Percentiles rank a stretch among this genome's conserved stretches.
These are phyloP conservation scores for Patella pellucida DNA, from an alignment of 2,888 invertebrate species.

Conservation along the genomic window DNA sequence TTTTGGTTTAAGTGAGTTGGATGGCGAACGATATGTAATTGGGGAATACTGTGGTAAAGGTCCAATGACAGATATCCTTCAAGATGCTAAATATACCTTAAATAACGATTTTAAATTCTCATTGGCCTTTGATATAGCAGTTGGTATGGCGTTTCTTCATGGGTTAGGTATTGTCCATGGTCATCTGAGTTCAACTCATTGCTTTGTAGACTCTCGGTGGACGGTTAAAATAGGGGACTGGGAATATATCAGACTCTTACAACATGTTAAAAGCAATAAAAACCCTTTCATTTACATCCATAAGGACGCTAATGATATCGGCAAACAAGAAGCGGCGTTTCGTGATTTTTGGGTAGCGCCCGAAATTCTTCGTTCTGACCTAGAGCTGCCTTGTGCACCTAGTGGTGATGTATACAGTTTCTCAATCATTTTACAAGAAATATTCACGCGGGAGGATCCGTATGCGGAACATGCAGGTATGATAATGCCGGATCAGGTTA, in stretches of 20 bases:
- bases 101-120: constrained; percentile 59
- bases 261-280: constrained; percentile 27
- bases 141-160: constrained; percentile 64
- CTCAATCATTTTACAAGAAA: constrained; percentile 61
- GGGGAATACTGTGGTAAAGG: constrained; percentile 61
- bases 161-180: constrained; percentile 61
- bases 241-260: constrained; percentile 49
- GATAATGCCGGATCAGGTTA: constrained; percentile 45
- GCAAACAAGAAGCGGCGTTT: constrained; percentile 25
- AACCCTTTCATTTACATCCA: constrained; percentile 34
- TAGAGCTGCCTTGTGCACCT: constrained; percentile 35
- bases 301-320: constrained; percentile 22
- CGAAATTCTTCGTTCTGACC: constrained; percentile 52
- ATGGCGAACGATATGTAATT: constrained; percentile 46
- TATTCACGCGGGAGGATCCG: constrained; percentile 60
- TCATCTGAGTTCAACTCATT: constrained; percentile 51
- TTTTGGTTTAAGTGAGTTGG: constrained; percentile 57
- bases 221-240: constrained; percentile 64
- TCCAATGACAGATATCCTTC: constrained; percentile 55
- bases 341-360: constrained; percentile 61
- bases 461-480: constrained; percentile 50
- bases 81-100: constrained; percentile 56
- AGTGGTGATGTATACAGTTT: constrained; percentile 62
- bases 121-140: constrained; percentile 53
- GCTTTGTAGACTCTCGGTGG: constrained; percentile 64